Conservation (phyloP, 2,797 vertebrate genomes). For the Steatocranus sp. region DNA sequence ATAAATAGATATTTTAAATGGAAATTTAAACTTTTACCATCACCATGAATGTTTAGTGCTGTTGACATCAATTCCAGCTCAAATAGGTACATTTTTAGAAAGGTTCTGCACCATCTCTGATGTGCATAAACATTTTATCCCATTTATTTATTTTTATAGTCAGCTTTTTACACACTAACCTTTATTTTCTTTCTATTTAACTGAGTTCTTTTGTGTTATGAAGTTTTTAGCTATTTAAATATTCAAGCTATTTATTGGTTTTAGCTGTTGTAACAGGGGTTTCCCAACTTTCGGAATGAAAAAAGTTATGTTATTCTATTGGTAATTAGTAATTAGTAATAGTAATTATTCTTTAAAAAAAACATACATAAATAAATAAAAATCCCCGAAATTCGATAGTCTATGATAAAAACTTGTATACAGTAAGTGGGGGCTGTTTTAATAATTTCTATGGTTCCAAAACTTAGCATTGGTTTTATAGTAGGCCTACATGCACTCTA, state of each 20-base stretch:
- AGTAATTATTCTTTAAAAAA: background rate
- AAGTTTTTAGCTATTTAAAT: background rate
- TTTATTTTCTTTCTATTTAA: background rate
- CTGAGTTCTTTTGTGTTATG: background rate
- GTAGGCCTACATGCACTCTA: background rate
- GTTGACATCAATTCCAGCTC: fast-evolving
- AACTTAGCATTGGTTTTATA: background rate
- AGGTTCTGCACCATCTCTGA: background rate
- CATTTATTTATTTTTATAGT: background rate
- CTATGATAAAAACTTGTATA: background rate
- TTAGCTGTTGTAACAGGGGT: background rate
- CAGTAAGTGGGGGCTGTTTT: background rate
- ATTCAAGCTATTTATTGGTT: background rate
- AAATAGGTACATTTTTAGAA: background rate
- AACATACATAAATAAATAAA: background rate
- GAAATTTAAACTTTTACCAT: background rate
- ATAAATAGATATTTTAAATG: background rate
- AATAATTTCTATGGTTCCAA: background rate
- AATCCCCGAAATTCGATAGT: background rate
- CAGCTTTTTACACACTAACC: background rate
- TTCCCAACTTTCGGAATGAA: background rate
- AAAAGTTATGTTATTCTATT: background rate
- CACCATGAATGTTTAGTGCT: background rate
- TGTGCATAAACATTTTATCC: background rate
- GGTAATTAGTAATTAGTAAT: background rate